Conservation (phyloP, 1,140 invertebrate genomes). For the Hesperophylax magnus region DNA sequence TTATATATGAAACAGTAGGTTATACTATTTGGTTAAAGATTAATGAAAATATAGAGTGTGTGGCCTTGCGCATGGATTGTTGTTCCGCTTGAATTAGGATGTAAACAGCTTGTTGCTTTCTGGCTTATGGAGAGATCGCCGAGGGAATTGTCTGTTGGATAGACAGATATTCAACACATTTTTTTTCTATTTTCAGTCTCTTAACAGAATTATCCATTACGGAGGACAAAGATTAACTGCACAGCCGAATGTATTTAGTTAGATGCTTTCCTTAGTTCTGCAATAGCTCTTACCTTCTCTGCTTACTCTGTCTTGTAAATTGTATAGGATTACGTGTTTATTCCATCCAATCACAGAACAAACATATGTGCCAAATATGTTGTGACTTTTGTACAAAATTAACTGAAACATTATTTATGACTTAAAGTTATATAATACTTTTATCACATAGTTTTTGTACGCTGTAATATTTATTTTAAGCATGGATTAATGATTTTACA, state of each 20-base stretch:
- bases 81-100: constrained; percentile 2
- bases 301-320: constrained; percentile 2
- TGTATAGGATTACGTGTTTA: constrained; percentile 4
- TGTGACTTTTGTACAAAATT: constrained; percentile 25
- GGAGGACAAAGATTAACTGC: constrained; percentile 62
- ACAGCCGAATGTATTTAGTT: constrained; percentile 50
- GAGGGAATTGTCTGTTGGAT: neutral
- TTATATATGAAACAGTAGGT: too few relatives aligned
- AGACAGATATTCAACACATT: constrained; percentile 14
- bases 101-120: constrained; percentile 19
- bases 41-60: too few relatives aligned
- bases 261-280: constrained; percentile 42
- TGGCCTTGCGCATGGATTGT: constrained; percentile 1
- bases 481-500: constrained; percentile 32
- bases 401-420: constrained; percentile 17
- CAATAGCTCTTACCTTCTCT: constrained; percentile 2
- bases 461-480: constrained; percentile 31
- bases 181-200: constrained; percentile 67
- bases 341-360: constrained; percentile 28
- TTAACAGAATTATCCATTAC: constrained; percentile 70
- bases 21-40: too few relatives aligned
- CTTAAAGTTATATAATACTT: neutral
- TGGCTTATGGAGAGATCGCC: neutral
- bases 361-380: constrained; percentile 47
- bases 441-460: neutral